Percentiles rank a stretch among this genome's conserved stretches.
Evolutionary conservation across 2,797 vertebrate genomes (phyloP).

Genomic region (Labeo calbasu): DNA sequence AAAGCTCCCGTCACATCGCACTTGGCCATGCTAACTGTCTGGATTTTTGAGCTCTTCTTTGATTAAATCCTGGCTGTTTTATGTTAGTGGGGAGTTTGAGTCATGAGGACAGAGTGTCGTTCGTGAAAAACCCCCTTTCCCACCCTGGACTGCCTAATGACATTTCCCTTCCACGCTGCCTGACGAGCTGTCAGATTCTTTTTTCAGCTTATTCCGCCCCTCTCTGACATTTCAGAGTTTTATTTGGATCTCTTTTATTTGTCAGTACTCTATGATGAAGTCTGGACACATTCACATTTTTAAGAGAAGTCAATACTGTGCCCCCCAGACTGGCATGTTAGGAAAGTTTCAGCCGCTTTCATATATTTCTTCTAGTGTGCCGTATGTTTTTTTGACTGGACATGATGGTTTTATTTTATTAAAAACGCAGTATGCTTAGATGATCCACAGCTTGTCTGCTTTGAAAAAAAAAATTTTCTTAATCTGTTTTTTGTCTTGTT

Average conservation of each 20-base stretch:
- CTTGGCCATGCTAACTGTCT: constrained; percentile 46
- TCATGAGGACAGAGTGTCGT: constrained; percentile 39
- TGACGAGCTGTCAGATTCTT: constrained; percentile 42
- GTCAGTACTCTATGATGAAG: constrained; percentile 23
- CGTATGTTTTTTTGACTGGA: not conserved
- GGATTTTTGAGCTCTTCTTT: constrained; percentile 52
- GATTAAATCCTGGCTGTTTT: constrained; percentile 54
- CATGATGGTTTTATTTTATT: constrained; percentile 13
- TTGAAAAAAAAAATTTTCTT: not conserved
- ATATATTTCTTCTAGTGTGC: not conserved
- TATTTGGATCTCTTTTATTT: constrained; percentile 49
- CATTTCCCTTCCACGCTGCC: constrained; percentile 51
- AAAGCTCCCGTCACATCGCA: constrained; percentile 43
- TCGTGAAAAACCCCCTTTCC: constrained; percentile 50
- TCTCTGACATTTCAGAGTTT: constrained; percentile 45
- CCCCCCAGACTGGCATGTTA: not conserved
- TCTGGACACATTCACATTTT: constrained; percentile 25
- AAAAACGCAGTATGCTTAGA: not conserved
- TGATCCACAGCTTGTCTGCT: not conserved
- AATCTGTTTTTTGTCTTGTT: constrained; percentile 2
- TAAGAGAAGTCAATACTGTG: not conserved
- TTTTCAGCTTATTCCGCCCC: constrained; percentile 41
- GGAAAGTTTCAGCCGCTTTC: not conserved
- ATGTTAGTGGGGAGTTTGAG: constrained; percentile 53
- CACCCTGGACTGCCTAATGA: constrained; percentile 53